Evolutionary conservation across 2,797 vertebrate species (phyloP), one percentile per base, ranked within the genome.

Genomic region (Pseudotriccus pelzelni): DNA sequence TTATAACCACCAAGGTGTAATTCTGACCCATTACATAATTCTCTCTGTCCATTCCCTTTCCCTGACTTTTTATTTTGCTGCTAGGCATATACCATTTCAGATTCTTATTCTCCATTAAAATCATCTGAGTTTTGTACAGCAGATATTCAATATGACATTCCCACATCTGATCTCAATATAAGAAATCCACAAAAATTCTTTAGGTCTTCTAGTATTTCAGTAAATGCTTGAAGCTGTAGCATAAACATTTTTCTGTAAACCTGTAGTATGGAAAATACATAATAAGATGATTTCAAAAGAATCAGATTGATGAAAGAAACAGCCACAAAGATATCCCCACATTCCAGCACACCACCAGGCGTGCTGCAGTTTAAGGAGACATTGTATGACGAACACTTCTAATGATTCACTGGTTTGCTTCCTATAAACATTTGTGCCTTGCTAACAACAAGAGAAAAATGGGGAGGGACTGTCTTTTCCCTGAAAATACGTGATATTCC

Each of bases 151-250:
- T 50, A 74, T 79, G 94, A 96, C 81, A 89, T 93, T 94, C 67
- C 59, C 72, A 96, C 80, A 97, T 95, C 91, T 97, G 91, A 97
- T 83, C 85, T 91, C 90, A 96, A 95, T 96, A 95, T 62, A 95
- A 85, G 72, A 74, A 97, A 96, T 93, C 87, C 96, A 95, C 82
- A 93, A 52, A 96, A 96, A 96, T 96, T 95, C 94, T 89, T 95
- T 81, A 95, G 88, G 95, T 95, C 94, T 95, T 95, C 87, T 73
- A 93, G 81, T 77, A 91, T 96, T 96, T 94, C 93, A 94, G 68
- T 66, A 84, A 53, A 85, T 60, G 66, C 92, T 91, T 95, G 95
- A 94, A 94, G 86, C 41, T 91, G 60, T 75, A 96, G 28, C 63
- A 96, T 84, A 93, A 94, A 96, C 86, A 90, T 92, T 96, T 94